A percentile compares a stretch with the other conserved stretches of the same genome.
These are phyloP conservation scores for Zaprionus africanus DNA, from an alignment of 1,140 invertebrate species.

Conservation along the genomic window DNA sequence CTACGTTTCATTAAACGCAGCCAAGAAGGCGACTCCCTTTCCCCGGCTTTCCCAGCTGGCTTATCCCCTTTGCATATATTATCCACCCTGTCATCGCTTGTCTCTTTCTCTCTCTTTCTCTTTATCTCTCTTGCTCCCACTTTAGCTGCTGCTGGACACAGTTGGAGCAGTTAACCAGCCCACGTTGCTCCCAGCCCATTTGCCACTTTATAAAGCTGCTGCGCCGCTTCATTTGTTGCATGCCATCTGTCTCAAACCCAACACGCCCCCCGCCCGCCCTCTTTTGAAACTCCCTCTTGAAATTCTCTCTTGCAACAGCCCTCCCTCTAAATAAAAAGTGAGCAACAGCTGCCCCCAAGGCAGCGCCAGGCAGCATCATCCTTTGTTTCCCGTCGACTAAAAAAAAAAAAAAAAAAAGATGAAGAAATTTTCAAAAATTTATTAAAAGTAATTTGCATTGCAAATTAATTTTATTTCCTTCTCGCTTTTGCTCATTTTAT, in stretches of 20 bases:
- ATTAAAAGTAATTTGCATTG: conserved; percentile 75
- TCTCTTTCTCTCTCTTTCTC: conserved; percentile 14
- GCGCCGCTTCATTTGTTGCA: conserved; percentile 47
- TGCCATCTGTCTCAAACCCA: conserved; percentile 13
- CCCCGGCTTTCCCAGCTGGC: neutral
- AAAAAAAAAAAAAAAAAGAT: neutral
- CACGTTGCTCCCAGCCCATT: neutral
- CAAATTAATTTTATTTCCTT: conserved; percentile 72
- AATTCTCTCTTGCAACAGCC: conserved; percentile 6
- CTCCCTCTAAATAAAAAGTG: neutral
- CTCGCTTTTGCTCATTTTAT: conserved; percentile 1
- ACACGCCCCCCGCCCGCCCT: neutral
- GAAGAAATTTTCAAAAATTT: conserved; percentile 56
- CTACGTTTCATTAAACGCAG: conserved; percentile 31
- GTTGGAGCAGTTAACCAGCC: neutral
- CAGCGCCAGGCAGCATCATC: neutral
- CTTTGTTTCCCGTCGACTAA: conserved; percentile 26
- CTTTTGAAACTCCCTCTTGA: neutral
- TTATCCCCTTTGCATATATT: conserved; percentile 30
- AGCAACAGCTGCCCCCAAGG: conserved; percentile 37
- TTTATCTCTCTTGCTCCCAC: neutral
- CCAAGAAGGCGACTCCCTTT: neutral
- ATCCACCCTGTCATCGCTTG: conserved; percentile 42
- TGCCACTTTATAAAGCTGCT: conserved; percentile 45
- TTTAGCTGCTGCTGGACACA: neutral